Evolutionary conservation across 1,140 invertebrate species (phyloP).

Genomic region (Diorhabda elongata): DNA sequence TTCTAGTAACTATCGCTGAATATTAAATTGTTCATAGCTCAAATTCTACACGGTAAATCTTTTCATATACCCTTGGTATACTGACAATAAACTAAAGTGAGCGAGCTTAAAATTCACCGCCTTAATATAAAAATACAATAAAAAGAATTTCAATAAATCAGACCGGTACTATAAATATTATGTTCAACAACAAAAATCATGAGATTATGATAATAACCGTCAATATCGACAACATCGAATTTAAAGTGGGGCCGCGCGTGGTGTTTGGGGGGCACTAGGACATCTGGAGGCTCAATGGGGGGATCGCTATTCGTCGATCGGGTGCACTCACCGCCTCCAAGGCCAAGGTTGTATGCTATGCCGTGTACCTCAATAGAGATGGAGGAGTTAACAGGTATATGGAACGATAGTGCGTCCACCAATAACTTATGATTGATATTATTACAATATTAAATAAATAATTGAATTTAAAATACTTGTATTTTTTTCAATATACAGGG

Average conservation of each 20-base stretch:
- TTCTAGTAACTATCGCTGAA: too few relatives aligned
- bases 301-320: slow-evolving; percentile 19
- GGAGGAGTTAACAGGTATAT: background rate
- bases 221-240: background rate
- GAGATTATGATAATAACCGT: background rate
- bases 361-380: slow-evolving; percentile 13
- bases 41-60: too few relatives aligned
- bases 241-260: slow-evolving; percentile 4
- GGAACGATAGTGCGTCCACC: too few relatives aligned
- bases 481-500: too few relatives aligned
- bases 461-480: too few relatives aligned
- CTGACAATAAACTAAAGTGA: too few relatives aligned
- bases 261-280: slow-evolving; percentile 35
- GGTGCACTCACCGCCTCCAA: slow-evolving; percentile 36
- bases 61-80: too few relatives aligned
- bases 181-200: background rate
- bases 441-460: too few relatives aligned
- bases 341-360: slow-evolving; percentile 35
- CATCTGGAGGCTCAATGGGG: slow-evolving; percentile 28
- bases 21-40: too few relatives aligned
- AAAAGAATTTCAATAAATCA: background rate
- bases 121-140: too few relatives aligned
- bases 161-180: background rate
- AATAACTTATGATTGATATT: too few relatives aligned
- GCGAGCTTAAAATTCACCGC: too few relatives aligned